A percentile compares a stretch with the other conserved stretches of the same genome.
Evolutionary conservation across 2,797 vertebrate genomes (phyloP).

Genomic region (Holocentrus rufus): DNA sequence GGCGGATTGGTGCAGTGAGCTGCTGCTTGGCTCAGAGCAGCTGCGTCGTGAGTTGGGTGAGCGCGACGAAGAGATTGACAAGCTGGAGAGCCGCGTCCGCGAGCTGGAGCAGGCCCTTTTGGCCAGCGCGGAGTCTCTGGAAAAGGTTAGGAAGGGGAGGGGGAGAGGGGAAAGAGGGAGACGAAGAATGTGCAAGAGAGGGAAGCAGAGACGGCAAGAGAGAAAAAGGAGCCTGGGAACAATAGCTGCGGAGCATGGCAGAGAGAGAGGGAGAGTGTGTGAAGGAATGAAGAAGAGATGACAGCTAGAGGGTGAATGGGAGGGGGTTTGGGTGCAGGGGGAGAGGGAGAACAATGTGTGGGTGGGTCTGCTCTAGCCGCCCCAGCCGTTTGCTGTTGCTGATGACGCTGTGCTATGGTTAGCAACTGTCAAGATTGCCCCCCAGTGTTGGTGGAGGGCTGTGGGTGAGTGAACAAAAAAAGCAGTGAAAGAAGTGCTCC

Average conservation of each 20-base stretch:
- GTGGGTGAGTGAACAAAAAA: constrained; percentile 31
- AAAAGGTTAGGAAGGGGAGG: constrained; percentile 83
- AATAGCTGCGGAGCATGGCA: constrained; percentile 57
- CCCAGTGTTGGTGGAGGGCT: constrained; percentile 59
- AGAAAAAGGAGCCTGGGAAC: constrained; percentile 36
- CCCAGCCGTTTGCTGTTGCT: constrained; percentile 39
- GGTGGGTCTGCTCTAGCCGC: constrained; percentile 63
- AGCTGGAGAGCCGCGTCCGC: constrained; percentile 89
- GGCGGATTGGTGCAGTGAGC: constrained; percentile 96
- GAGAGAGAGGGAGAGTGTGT: constrained; percentile 26
- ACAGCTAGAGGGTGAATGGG: constrained; percentile 54
- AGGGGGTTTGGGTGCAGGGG: constrained; percentile 42
- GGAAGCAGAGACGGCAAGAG: constrained; percentile 20
- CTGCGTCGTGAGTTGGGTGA: constrained; percentile 92
- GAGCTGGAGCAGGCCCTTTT: constrained; percentile 94
- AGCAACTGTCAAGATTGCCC: constrained; percentile 67
- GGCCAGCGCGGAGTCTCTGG: constrained; percentile 84
- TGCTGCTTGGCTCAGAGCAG: constrained; percentile 91
- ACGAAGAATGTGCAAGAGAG: constrained; percentile 30
- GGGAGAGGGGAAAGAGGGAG: constrained; percentile 8
- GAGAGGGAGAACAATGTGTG: constrained; percentile 74
- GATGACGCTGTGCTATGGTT: constrained; percentile 59
- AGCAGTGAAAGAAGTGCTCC: constrained; percentile 7
- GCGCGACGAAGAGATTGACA: constrained; percentile 94
- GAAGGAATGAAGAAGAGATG: constrained; percentile 51